Conservation (phyloP, 2,113 vertebrate species). For the Edolisoma coerulescens region DNA sequence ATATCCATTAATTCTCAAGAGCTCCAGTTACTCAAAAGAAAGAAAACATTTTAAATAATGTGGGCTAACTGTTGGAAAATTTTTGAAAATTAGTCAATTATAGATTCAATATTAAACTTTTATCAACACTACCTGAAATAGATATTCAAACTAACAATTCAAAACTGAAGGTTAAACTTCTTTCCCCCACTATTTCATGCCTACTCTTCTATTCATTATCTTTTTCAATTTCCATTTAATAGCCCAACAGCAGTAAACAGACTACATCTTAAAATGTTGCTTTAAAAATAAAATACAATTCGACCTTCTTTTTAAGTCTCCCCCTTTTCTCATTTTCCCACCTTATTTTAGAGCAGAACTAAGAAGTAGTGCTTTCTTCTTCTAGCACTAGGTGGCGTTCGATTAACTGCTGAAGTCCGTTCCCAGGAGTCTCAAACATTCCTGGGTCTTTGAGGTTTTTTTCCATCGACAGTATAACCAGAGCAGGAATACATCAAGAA, state of each 20-base stretch:
- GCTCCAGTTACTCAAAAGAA: neutral
- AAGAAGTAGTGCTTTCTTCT: neutral
- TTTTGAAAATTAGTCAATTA: neutral
- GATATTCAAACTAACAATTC: neutral
- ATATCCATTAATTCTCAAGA: neutral
- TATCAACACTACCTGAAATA: neutral
- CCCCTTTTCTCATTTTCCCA: neutral
- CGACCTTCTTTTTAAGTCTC: neutral
- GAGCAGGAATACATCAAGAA: neutral
- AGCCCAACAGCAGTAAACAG: neutral
- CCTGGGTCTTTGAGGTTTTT: neutral
- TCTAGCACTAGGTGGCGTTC: neutral
- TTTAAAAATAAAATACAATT: neutral
- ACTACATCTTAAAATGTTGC: neutral
- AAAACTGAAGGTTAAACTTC: neutral
- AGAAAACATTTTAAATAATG: neutral
- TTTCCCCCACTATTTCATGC: neutral
- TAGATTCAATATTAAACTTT: neutral
- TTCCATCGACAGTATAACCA: neutral
- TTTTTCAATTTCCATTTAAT: neutral
- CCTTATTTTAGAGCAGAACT: neutral
- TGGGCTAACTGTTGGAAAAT: fast-evolving
- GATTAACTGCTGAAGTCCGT: neutral
- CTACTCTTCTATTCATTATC: neutral
- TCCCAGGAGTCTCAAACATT: neutral